Percentiles rank a stretch among this genome's conserved stretches.
Evolutionary conservation across 2,797 vertebrate genomes (phyloP).

Genomic region (Podargus strigoides): DNA sequence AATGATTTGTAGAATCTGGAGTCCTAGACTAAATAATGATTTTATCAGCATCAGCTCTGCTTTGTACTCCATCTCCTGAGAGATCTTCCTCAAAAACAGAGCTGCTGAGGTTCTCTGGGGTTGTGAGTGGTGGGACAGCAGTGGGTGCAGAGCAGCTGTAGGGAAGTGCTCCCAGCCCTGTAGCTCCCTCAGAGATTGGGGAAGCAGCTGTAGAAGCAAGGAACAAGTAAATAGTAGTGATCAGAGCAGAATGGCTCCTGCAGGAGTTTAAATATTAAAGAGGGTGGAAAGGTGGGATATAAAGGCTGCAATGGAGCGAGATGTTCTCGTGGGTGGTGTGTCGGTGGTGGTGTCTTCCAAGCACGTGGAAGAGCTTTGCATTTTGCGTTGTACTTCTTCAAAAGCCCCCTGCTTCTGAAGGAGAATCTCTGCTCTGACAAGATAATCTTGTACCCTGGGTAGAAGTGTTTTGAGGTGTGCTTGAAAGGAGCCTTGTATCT

Average conservation of each 20-base stretch:
- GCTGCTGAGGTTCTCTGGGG: not conserved
- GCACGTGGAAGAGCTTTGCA: not conserved
- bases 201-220: not conserved
- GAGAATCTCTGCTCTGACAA: not conserved
- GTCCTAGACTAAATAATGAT: accelerated
- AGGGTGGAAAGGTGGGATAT: not conserved
- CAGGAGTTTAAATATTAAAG: not conserved
- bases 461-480: not conserved
- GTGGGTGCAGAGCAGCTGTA: not conserved
- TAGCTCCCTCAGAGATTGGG: not conserved
- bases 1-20: not conserved
- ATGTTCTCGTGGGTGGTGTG: not conserved
- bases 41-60: not conserved
- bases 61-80: not conserved
- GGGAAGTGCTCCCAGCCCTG: not conserved
- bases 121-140: not conserved
- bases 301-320: not conserved
- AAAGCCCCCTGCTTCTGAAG: not conserved
- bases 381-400: not conserved
- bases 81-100: not conserved
- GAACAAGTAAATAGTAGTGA: not conserved
- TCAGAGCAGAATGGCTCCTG: not conserved
- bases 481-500: not conserved
- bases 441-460: not conserved
- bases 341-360: not conserved